phyloP scores from a whole-genome alignment of 2,797 vertebrate species.

The Merluccius polli region DNA sequence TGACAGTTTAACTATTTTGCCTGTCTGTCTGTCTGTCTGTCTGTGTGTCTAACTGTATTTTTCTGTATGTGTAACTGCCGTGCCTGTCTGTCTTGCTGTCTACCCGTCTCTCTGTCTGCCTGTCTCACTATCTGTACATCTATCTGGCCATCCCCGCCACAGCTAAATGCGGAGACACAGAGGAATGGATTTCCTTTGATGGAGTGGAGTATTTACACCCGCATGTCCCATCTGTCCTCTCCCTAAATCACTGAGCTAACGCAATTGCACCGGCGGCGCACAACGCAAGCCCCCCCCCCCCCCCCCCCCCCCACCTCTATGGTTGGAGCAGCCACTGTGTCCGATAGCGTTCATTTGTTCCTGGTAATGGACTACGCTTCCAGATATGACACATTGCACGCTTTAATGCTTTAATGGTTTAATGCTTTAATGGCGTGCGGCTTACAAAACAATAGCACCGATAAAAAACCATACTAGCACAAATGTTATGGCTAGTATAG shows the following conservation, averaged over 20 bases:
- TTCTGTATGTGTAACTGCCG: not conserved
- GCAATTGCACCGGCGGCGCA: constrained; percentile 69
- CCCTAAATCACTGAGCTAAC: constrained; percentile 74
- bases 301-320: constrained; percentile 13
- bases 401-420: too few species aligned
- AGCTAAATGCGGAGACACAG: constrained; percentile 21
- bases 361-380: not conserved
- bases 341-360: constrained; percentile 55
- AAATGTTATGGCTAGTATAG: not conserved
- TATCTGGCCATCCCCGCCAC: not conserved
- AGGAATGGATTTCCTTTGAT: constrained; percentile 45
- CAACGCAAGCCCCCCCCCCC: constrained; percentile 45
- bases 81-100: too few species aligned
- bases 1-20: not conserved
- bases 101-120: too few species aligned
- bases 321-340: constrained; percentile 49
- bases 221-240: constrained; percentile 66
- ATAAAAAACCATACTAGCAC: not conserved
- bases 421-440: not conserved
- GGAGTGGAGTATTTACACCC: constrained; percentile 70
- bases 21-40: not conserved
- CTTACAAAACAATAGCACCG: not conserved
- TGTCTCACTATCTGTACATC: not conserved
- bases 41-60: not conserved
- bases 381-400: not conserved